These are phyloP conservation scores for Trachythela sp. DNA, from an alignment of 64 coral and sea anemone genomes.

Conservation along the genomic window DNA sequence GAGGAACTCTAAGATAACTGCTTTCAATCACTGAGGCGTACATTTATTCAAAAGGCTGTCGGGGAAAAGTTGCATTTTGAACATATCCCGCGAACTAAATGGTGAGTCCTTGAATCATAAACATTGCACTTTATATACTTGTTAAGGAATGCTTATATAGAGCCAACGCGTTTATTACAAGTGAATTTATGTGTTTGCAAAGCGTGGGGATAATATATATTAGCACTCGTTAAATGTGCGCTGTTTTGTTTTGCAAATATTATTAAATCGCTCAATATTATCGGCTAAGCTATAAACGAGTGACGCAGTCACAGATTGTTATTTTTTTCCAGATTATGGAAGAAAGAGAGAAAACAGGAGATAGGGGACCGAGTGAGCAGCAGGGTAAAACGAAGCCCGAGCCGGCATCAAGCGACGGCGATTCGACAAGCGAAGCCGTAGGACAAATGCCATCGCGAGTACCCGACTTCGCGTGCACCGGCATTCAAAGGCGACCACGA, in stretches of 20 bases:
- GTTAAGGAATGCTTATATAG: background rate
- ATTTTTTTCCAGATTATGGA: conserved; percentile 15
- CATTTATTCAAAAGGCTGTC: background rate
- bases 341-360: background rate
- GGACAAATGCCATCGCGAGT: background rate
- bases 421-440: background rate
- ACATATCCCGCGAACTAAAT: background rate
- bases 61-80: background rate
- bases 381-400: background rate
- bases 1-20: background rate
- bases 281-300: background rate
- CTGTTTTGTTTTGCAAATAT: conserved; percentile 4
- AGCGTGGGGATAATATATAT: background rate
- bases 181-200: too few relatives aligned
- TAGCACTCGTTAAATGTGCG: background rate
- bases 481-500: background rate
- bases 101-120: background rate
- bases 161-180: background rate
- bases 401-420: background rate
- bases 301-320: background rate
- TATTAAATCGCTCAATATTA: background rate
- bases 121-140: background rate
- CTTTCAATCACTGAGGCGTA: background rate
- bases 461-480: background rate
- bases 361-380: background rate